Conservation (phyloP, 2,113 vertebrate genomes). For the Eudyptes chrysolophus region DNA sequence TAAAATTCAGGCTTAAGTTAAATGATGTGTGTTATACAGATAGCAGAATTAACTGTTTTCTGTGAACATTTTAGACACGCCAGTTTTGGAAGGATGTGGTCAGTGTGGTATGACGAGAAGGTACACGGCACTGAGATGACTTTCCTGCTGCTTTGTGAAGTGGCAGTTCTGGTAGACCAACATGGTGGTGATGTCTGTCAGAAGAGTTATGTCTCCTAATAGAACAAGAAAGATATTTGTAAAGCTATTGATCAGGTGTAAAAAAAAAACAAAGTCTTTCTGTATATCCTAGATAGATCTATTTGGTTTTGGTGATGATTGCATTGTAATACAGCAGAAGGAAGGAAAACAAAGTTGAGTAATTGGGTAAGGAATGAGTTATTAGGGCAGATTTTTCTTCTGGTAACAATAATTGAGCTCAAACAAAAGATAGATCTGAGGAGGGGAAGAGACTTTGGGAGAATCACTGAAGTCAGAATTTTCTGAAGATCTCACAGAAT, state of each 20-base stretch:
- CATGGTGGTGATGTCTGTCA: not conserved
- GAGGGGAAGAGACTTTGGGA: not conserved
- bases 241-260: not conserved
- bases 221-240: not conserved
- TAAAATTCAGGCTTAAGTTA: not conserved
- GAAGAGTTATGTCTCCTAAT: not conserved
- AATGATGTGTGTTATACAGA: not conserved
- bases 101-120: not conserved
- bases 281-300: not conserved
- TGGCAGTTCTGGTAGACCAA: slow-evolving; percentile 26
- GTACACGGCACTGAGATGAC: not conserved
- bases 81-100: slow-evolving; percentile 20
- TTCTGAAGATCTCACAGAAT: not conserved
- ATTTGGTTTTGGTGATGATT: not conserved
- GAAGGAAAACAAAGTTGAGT: not conserved
- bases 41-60: not conserved
- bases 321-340: not conserved
- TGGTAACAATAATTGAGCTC: not conserved
- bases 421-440: not conserved
- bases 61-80: not conserved
- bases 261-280: not conserved
- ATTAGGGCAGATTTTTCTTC: not conserved
- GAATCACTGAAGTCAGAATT: not conserved
- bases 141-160: slow-evolving; percentile 23
- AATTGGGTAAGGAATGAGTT: not conserved